These are phyloP conservation scores for Ploceus nigricollis DNA, from an alignment of 2,113 vertebrate species.

Conservation along the genomic window DNA sequence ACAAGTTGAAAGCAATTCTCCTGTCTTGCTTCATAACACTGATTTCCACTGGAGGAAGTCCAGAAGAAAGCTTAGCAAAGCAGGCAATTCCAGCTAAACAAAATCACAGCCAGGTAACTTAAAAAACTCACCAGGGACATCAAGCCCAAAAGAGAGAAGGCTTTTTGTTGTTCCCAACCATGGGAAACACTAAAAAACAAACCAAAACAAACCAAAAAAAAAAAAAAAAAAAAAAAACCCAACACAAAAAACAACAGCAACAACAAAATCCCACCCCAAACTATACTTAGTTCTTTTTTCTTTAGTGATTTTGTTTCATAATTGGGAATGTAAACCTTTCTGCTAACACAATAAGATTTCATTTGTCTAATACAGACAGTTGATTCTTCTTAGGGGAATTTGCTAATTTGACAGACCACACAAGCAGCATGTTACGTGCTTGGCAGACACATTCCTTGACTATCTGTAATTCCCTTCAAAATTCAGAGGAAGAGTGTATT, in stretches of 20 bases:
- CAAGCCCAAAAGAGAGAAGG: neutral
- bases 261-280: neutral
- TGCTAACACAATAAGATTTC: neutral
- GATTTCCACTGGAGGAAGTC: neutral
- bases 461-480: neutral
- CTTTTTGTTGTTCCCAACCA: neutral
- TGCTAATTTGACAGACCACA: neutral
- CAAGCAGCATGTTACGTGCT: neutral
- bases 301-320: neutral
- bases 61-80: neutral
- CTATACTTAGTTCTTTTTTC: neutral
- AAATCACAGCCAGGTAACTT: neutral
- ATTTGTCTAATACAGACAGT: neutral
- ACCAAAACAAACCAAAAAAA: neutral
- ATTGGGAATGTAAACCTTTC: neutral
- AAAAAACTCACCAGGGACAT: neutral
- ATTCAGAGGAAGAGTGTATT: neutral
- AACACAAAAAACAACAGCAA: neutral
- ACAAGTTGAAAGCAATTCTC: neutral
- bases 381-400: neutral
- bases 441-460: neutral
- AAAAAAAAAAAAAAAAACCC: neutral
- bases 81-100: neutral
- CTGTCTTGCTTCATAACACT: neutral
- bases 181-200: neutral